Conservation (phyloP, 2,888 invertebrate genomes). For the Unio delphinus region DNA sequence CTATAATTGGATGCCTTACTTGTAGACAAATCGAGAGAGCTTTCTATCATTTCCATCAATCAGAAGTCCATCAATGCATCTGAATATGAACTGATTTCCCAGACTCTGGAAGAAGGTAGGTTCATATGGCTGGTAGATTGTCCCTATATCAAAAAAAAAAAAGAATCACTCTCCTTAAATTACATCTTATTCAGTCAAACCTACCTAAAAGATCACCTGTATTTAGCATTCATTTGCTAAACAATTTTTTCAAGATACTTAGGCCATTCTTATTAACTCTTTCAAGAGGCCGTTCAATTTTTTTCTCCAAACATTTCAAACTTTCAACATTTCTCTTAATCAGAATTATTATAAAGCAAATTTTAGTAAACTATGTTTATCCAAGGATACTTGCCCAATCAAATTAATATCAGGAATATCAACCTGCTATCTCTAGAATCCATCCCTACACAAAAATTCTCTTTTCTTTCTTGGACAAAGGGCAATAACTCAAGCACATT, state of each 20-base stretch:
- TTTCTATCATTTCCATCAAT: conserved; percentile 74
- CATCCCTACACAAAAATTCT: too few relatives aligned
- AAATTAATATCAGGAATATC: too few relatives aligned
- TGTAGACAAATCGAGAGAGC: conserved; percentile 72
- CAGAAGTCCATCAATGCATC: conserved; percentile 73
- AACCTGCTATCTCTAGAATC: too few relatives aligned
- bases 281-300: too few relatives aligned
- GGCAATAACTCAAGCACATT: too few relatives aligned
- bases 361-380: too few relatives aligned
- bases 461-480: too few relatives aligned
- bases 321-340: too few relatives aligned
- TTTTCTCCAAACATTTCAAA: too few relatives aligned
- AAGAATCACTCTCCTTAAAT: background rate
- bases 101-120: conserved; percentile 73
- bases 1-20: conserved; percentile 49
- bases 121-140: conserved; percentile 72
- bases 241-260: background rate
- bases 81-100: conserved; percentile 73
- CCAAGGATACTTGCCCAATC: too few relatives aligned
- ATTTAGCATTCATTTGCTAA: background rate
- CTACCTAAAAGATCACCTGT: background rate
- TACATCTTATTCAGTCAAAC: background rate
- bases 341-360: too few relatives aligned
- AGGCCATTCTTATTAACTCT: too few relatives aligned
- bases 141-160: conserved; percentile 64